Evolutionary conservation across 2,113 vertebrate species (phyloP).

Genomic region (Melanostigma gelatinosum): DNA sequence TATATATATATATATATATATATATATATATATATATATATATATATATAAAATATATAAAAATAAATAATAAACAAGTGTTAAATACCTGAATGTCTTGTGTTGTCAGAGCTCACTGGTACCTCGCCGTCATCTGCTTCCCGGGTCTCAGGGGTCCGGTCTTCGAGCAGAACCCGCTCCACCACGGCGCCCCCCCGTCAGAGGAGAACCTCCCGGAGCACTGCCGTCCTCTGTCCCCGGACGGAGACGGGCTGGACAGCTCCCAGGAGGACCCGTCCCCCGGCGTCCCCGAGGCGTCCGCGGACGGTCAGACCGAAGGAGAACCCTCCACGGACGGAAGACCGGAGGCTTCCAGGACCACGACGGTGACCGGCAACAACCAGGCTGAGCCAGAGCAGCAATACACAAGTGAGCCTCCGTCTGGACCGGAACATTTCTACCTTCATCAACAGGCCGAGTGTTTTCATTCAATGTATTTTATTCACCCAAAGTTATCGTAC

Average conservation of each 20-base stretch:
- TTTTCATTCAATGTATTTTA: too few species aligned
- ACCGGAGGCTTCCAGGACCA: slow-evolving; percentile 10
- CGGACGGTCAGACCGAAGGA: slow-evolving; percentile 47
- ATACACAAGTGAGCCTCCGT: slow-evolving; percentile 69
- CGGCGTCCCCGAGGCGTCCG: slow-evolving; percentile 72
- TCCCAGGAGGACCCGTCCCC: slow-evolving; percentile 32
- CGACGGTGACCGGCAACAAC: not conserved
- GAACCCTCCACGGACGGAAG: slow-evolving; percentile 26
- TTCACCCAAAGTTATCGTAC: too few species aligned
- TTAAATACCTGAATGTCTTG: too few species aligned
- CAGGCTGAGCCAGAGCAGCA: slow-evolving; percentile 45
- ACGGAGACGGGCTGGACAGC: slow-evolving; percentile 50
- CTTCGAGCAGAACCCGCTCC: slow-evolving; percentile 88
- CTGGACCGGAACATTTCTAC: too few species aligned
- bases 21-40: too few species aligned
- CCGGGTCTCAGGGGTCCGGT: slow-evolving; percentile 89
- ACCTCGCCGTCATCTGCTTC: slow-evolving; percentile 98
- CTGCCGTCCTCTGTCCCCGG: slow-evolving; percentile 75
- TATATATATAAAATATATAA: too few species aligned
- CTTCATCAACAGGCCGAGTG: too few species aligned
- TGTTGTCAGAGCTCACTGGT: slow-evolving; percentile 93
- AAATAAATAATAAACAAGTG: too few species aligned
- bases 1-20: too few species aligned
- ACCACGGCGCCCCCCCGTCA: slow-evolving; percentile 69
- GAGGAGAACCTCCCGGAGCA: slow-evolving; percentile 84